Evolutionary conservation across 37 sponge, comb jelly and placozoan species (phyloP).

Genomic region (Crambe crambe): DNA sequence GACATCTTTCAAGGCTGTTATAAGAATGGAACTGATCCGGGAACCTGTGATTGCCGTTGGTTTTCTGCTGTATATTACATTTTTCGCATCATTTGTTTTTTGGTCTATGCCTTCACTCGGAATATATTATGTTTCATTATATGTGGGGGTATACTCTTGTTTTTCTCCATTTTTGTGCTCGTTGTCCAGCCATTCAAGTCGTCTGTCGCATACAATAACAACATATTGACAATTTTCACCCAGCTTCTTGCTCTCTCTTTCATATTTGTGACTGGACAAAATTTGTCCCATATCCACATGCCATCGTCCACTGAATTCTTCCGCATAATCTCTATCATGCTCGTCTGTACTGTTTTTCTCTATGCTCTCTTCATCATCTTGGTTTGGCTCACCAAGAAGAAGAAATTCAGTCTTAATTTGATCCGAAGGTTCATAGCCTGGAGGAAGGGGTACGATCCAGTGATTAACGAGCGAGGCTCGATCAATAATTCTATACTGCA

Average conservation of each 20-base stretch:
- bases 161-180: neutral
- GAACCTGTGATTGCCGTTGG: neutral
- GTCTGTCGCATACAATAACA: neutral
- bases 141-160: neutral
- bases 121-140: no score
- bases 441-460: neutral
- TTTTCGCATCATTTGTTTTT: neutral
- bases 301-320: neutral
- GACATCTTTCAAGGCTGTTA: neutral
- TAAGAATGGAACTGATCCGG: constrained; percentile 2
- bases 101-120: constrained; percentile 15
- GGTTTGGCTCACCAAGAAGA: no score
- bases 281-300: neutral
- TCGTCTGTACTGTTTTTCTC: no score
- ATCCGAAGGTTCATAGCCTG: no score
- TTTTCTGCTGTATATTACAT: neutral
- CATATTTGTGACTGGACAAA: neutral
- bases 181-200: neutral
- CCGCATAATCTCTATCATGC: neutral
- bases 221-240: neutral
- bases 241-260: neutral
- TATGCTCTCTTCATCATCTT: no score
- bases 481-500: no score
- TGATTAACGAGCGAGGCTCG: neutral
- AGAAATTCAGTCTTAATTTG: no score